Conservation (phyloP, 2,797 vertebrate species). For the Poecilia velifera region DNA sequence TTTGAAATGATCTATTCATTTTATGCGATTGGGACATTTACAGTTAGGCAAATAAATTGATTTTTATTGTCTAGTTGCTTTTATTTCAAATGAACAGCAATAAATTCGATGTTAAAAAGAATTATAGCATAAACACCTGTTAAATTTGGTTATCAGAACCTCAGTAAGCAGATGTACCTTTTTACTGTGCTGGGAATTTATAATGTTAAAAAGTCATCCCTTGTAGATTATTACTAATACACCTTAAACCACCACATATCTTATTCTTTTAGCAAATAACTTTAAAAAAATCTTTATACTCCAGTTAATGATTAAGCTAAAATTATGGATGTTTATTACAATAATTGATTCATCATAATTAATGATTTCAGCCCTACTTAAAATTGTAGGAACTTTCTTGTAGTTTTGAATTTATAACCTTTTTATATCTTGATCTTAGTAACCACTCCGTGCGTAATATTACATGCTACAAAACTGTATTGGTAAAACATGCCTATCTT, state of each 20-base stretch:
- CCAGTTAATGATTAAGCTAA: too few relatives aligned
- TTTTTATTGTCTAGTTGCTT: neutral
- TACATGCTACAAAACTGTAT: neutral
- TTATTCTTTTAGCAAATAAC: too few relatives aligned
- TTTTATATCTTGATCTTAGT: neutral
- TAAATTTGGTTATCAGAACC: neutral
- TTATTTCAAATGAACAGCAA: neutral
- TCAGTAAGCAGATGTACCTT: too few relatives aligned
- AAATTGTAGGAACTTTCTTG: neutral
- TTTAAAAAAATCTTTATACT: too few relatives aligned
- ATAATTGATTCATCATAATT: too few relatives aligned
- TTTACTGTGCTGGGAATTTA: too few relatives aligned
- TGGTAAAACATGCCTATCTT: neutral
- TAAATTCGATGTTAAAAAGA: neutral
- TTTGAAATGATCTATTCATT: conserved; percentile 14
- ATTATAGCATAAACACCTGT: neutral
- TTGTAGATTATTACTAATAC: too few relatives aligned
- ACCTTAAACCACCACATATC: too few relatives aligned
- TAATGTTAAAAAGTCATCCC: too few relatives aligned
- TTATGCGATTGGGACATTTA: conserved; percentile 3
- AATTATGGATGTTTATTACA: too few relatives aligned
- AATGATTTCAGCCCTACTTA: neutral
- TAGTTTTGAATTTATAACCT: neutral
- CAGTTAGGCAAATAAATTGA: neutral
- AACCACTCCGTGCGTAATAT: neutral